These are phyloP conservation scores for Habroteleia sp. DNA, from an alignment of 2,888 invertebrate species.

Conservation along the genomic window DNA sequence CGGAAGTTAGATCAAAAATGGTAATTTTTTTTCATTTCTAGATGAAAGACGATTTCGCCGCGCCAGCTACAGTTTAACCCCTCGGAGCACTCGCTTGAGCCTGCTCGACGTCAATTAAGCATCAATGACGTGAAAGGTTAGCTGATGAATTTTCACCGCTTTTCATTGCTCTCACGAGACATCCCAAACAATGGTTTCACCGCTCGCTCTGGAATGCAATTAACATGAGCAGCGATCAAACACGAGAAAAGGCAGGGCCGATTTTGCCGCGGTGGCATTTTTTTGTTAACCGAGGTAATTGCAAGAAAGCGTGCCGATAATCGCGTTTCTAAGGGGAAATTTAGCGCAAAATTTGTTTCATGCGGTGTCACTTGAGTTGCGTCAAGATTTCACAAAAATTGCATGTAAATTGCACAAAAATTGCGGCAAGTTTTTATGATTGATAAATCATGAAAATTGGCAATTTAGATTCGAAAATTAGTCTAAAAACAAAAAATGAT, in stretches of 20 bases:
- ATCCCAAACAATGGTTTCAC: slow-evolving; percentile 59
- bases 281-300: slow-evolving; percentile 38
- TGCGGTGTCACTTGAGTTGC: no score
- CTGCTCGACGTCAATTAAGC: slow-evolving; percentile 50
- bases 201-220: slow-evolving; percentile 47
- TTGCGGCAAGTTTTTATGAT: no score
- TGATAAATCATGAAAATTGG: no score
- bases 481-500: no score
- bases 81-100: no score
- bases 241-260: slow-evolving; percentile 53
- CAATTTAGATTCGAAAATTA: no score
- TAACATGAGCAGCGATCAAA: slow-evolving; percentile 55
- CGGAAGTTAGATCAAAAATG: no score
- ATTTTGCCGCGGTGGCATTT: slow-evolving; percentile 34
- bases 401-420: no score
- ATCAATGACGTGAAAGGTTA: slow-evolving; percentile 55
- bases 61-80: no score
- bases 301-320: slow-evolving; percentile 52
- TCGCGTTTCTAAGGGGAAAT: slow-evolving; percentile 42
- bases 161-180: slow-evolving; percentile 55
- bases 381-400: no score
- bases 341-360: slow-evolving; percentile 15
- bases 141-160: slow-evolving; percentile 50
- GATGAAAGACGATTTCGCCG: no score
- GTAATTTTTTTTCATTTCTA: no score